These are phyloP conservation scores for Saturnia pavonia DNA, from an alignment of 2,888 invertebrate species.

Conservation along the genomic window DNA sequence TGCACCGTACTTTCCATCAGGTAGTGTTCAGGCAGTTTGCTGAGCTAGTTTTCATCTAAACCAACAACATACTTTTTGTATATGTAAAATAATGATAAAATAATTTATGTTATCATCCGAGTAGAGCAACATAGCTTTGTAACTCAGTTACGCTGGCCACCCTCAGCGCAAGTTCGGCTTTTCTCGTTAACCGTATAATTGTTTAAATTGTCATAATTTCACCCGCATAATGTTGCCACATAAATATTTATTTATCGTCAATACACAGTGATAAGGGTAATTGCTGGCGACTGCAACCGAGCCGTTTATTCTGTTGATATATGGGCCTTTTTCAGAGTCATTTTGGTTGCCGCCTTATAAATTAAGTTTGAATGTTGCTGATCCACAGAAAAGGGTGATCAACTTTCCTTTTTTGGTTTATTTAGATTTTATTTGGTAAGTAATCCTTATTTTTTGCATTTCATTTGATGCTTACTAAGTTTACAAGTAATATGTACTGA, in stretches of 20 bases:
- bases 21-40: too few relatives aligned
- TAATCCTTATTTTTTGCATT: too few relatives aligned
- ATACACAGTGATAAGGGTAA: slow-evolving; percentile 49
- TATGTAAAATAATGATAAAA: too few relatives aligned
- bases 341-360: neutral
- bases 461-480: too few relatives aligned
- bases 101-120: slow-evolving; percentile 13
- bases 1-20: too few relatives aligned
- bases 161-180: slow-evolving; percentile 48
- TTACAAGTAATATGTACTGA: too few relatives aligned
- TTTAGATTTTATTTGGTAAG: neutral
- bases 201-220: slow-evolving; percentile 75
- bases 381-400: neutral
- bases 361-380: neutral
- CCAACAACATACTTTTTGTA: too few relatives aligned
- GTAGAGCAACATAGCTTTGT: slow-evolving; percentile 42
- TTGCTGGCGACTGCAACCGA: slow-evolving; percentile 41
- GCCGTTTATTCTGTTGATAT: slow-evolving; percentile 44
- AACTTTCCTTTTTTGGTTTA: neutral
- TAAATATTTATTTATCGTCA: slow-evolving; percentile 70
- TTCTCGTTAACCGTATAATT: slow-evolving; percentile 70
- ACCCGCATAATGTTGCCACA: slow-evolving; percentile 64
- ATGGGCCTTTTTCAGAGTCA: slow-evolving; percentile 33
- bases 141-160: slow-evolving; percentile 45
- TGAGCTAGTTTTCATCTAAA: too few relatives aligned